Percentiles rank a stretch among this genome's conserved stretches.
These are phyloP conservation scores for Pomacea canaliculata DNA, from an alignment of 2,888 invertebrate genomes.

Conservation along the genomic window DNA sequence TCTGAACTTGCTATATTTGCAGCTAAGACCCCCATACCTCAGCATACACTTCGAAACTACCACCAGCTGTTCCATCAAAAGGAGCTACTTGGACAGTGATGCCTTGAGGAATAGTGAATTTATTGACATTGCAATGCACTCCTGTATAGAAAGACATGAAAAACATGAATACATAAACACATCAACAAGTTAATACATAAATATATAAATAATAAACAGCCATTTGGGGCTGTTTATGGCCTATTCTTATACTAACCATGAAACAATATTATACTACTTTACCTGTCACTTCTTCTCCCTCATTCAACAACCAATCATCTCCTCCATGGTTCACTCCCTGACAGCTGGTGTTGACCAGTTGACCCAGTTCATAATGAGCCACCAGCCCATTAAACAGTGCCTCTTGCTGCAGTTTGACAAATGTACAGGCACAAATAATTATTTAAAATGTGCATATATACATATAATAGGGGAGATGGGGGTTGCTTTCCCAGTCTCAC, in stretches of 20 bases:
- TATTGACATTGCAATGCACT: constrained; percentile 52
- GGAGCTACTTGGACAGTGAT: constrained; percentile 37
- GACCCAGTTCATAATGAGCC: constrained; percentile 54
- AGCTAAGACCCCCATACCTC: constrained; percentile 31
- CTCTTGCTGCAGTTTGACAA: constrained; percentile 30
- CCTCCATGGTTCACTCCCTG: constrained; percentile 46
- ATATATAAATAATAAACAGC: too few relatives aligned
- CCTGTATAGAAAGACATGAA: constrained; percentile 34
- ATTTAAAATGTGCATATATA: background rate
- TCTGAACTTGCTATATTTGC: background rate
- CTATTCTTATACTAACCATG: background rate
- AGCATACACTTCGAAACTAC: constrained; percentile 45
- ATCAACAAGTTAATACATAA: too few relatives aligned
- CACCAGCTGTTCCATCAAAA: constrained; percentile 41
- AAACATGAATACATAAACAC: background rate
- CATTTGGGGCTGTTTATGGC: too few relatives aligned
- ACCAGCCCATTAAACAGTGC: constrained; percentile 48
- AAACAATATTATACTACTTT: background rate
- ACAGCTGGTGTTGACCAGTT: constrained; percentile 41
- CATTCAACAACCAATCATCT: constrained; percentile 45
- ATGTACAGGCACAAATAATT: background rate
- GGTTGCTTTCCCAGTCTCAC: too few relatives aligned
- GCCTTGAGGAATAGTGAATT: constrained; percentile 41
- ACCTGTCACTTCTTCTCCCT: constrained; percentile 42
- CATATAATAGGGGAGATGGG: too few relatives aligned